A percentile compares a stretch with the other conserved stretches of the same genome.
Evolutionary conservation across 64 coral and sea anemone species (phyloP).

Genomic region (Platygyra sinensis): DNA sequence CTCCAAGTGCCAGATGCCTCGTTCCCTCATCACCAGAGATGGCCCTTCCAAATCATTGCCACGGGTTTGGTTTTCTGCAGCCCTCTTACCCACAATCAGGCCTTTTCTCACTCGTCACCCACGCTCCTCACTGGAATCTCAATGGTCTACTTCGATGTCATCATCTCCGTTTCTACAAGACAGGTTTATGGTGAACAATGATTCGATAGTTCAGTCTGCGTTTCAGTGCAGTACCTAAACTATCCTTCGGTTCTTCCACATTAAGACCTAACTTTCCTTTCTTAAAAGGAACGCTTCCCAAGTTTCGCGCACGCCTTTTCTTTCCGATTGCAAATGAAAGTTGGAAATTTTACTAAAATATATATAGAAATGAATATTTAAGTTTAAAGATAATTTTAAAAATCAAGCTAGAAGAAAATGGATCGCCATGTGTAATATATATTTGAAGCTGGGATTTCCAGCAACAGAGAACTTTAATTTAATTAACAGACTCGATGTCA

Average conservation of each 20-base stretch:
- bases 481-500: background rate
- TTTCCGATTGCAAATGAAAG: slow-evolving; percentile 23
- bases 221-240: slow-evolving; percentile 1
- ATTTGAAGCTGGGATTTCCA: background rate
- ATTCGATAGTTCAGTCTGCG: slow-evolving; percentile 17
- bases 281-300: slow-evolving; percentile 29
- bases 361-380: slow-evolving; percentile 1
- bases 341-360: background rate
- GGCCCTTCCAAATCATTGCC: background rate
- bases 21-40: slow-evolving; percentile 25
- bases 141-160: slow-evolving; percentile 8
- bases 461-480: background rate
- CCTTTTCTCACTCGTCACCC: background rate
- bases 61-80: slow-evolving; percentile 32
- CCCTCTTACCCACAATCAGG: background rate
- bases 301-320: background rate
- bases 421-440: background rate
- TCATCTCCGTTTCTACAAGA: background rate
- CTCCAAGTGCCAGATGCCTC: background rate
- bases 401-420: background rate
- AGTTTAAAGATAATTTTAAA: background rate
- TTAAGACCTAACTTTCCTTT: slow-evolving; percentile 4
- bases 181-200: slow-evolving; percentile 3
- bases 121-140: background rate
- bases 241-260: background rate